Base-by-base conservation (phyloP, 2,888 invertebrate species). In the Sinodicranocentrus sp. region DNA sequence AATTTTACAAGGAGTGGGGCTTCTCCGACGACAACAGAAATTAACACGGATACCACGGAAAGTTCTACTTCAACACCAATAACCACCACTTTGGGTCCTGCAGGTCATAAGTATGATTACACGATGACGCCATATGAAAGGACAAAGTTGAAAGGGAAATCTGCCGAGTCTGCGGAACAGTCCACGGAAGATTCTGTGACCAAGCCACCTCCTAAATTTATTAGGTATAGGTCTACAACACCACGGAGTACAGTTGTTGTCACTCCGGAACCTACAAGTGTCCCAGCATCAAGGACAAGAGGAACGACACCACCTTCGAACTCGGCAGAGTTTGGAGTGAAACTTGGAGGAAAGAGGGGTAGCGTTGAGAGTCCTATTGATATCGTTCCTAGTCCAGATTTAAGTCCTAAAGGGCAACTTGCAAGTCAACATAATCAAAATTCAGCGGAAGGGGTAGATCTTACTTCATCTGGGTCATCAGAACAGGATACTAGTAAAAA, bases 331-430 rank as follows among this genome's bases (percentile, higher is more conserved):
- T 84, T 33, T 78, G 75, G 68, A 23, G 65, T 65, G 21, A 83
- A 83, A 26, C 17, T 77, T 26, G 82, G 82, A n/a, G 52, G 39
- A 1, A 71, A 77, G 19, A 44, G 80, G 17, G 80, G 77, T 21
- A 72, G 70, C 28, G 61, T 70, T 17, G 79, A 84, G 19, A 65
- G 72, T 80, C 82, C 84, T 1, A 82, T 88, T 70, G 84, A 87
- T 70, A 78, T 87, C 19, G 76, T 88, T n/a, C 71, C 80, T 25
- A 84, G 85, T 68, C 88, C 88, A n/a, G 82, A 87, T 67, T 68
- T 87, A 6, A 85, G 78, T 43, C 52, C 26, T 17, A 70, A 84
- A 19, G 80, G 71, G 8, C 70, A 70, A n/a, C 28, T 28, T 2
- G 23, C 23, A 5, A 19, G 21, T 10, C 43, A 82, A 15, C 70